Evolutionary conservation across 2,888 invertebrate genomes (phyloP).

Genomic region (Drosophila imparisetae): DNA sequence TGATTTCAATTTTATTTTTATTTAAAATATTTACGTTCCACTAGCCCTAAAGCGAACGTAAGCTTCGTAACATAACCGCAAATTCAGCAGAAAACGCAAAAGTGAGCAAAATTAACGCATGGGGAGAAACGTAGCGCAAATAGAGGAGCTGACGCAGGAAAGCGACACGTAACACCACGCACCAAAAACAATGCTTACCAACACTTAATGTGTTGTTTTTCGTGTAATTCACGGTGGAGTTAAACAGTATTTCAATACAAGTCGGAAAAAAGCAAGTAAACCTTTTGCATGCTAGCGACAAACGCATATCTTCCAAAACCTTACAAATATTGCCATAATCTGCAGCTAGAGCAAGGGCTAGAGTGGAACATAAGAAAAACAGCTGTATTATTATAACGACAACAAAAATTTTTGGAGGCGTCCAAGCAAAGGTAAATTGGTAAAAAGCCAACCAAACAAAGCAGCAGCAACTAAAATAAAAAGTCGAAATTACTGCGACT

Average conservation of each 20-base stretch:
- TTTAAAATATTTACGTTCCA: background rate
- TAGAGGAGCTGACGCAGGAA: background rate
- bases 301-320: slow-evolving; percentile 29
- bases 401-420: slow-evolving; percentile 38
- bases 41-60: background rate
- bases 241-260: slow-evolving; percentile 56
- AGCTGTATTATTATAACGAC: slow-evolving; percentile 42
- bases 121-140: slow-evolving; percentile 7
- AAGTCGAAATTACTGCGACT: slow-evolving; percentile 1
- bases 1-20: background rate
- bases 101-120: slow-evolving; percentile 8
- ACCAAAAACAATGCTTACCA: slow-evolving; percentile 9
- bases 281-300: slow-evolving; percentile 8
- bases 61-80: slow-evolving; percentile 1
- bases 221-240: slow-evolving; percentile 52
- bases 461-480: slow-evolving; percentile 20
- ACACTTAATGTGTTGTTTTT: slow-evolving; percentile 52
- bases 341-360: background rate
- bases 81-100: slow-evolving; percentile 3
- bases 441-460: slow-evolving; percentile 45
- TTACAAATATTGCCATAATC: slow-evolving; percentile 3
- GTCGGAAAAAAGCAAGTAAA: slow-evolving; percentile 32
- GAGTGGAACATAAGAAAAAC: slow-evolving; percentile 29
- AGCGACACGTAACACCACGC: slow-evolving; percentile 1
- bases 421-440: slow-evolving; percentile 56